Conservation (phyloP, 2,888 invertebrate genomes). For the Ochropacha duplaris region DNA sequence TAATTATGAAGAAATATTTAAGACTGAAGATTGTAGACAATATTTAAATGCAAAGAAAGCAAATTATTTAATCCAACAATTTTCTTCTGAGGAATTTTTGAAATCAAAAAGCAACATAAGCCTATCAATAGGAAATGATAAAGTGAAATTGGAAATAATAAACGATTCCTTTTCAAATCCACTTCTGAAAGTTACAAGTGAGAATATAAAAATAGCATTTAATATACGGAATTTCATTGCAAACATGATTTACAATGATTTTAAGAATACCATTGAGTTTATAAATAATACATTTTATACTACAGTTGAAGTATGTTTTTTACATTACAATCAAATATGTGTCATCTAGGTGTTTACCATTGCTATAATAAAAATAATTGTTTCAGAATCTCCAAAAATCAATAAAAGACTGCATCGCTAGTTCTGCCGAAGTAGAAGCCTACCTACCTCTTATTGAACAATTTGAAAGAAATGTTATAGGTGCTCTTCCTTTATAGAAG, state of each 20-base stretch:
- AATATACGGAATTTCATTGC: slow-evolving; percentile 60
- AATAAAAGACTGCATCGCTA: slow-evolving; percentile 31
- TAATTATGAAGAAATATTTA: slow-evolving; percentile 44
- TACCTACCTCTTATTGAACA: slow-evolving; percentile 40
- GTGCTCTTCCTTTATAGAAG: slow-evolving; percentile 43
- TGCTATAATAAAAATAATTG: neutral
- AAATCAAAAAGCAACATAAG: slow-evolving; percentile 39
- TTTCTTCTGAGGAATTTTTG: slow-evolving; percentile 52
- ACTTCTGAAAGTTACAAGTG: slow-evolving; percentile 46
- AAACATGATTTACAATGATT: slow-evolving; percentile 45
- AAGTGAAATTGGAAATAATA: slow-evolving; percentile 44
- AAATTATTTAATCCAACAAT: slow-evolving; percentile 36
- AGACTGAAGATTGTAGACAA: slow-evolving; percentile 28
- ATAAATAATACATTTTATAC: slow-evolving; percentile 50
- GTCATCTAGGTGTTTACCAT: neutral
- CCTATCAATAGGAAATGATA: slow-evolving; percentile 45
- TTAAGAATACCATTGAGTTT: slow-evolving; percentile 35
- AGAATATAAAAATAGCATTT: slow-evolving; percentile 41
- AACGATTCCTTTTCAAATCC: slow-evolving; percentile 53
- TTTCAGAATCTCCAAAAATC: slow-evolving; percentile 57
- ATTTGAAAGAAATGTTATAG: slow-evolving; percentile 55
- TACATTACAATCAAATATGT: neutral
- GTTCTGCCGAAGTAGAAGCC: slow-evolving; percentile 26
- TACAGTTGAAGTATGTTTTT: slow-evolving; percentile 52
- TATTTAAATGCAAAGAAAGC: slow-evolving; percentile 38